Evolutionary conservation across 2,888 invertebrate genomes (phyloP), one percentile per base, ranked within the genome.

Genomic region (Spilosoma lubricipeda): DNA sequence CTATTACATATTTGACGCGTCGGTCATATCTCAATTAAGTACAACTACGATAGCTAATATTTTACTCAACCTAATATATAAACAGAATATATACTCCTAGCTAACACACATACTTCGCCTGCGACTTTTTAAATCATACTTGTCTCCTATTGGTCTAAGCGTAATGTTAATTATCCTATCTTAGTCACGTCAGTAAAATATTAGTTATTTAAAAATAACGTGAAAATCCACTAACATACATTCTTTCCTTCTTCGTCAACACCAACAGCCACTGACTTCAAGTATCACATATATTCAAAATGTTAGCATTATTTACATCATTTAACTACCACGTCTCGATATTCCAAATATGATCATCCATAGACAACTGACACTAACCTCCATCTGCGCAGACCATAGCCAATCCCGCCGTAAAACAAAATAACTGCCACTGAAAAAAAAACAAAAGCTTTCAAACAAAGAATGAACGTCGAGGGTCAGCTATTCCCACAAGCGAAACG

Each of bases 381-480:
- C 74, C 89, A 89, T 89, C 90, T 90, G 90, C 89, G 76, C 73
- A 80, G 81, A 86, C 84, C 84, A 81, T 86, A 83, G 72, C 85
- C 73, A 85, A 88, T 87, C 74, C 82, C 80, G 84, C 82, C 85
- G 87, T 87, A 87, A 87, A 88, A 91, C 88, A 88, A 89, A 91
- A 89, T 89, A 90, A 90, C 88, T 87, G 88, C 86, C 85, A 68
- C 75, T 74, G 75, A 80, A 80, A 78, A 75, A 77, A 86, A 86
- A 91, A 92, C 92, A 92, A 92, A 89, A 90, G 88, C 89, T 90
- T 88, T 88, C 81, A 84, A 78, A 56, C 80, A 84, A 81, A 81
- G 79, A 86, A 88, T 92, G 90, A 90, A 92, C 90, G 87, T 85
- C 85, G 91, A 87, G 94, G 94, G 94, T 93, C 94, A 94, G 84